phyloP scores from a whole-genome alignment of 2,888 invertebrate species.

The Sarcophaga variegata region DNA sequence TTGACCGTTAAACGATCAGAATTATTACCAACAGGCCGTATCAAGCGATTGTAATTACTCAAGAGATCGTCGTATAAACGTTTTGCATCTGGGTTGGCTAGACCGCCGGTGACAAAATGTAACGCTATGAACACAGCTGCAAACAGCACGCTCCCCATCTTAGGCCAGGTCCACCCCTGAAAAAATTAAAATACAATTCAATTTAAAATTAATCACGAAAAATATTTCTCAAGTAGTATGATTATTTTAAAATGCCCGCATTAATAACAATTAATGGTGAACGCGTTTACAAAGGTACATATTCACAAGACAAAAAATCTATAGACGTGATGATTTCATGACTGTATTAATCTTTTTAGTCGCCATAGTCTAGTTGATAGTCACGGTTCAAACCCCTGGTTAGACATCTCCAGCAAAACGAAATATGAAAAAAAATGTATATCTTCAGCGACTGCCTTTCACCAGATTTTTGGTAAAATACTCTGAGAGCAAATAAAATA shows the following conservation, averaged over 20 bases:
- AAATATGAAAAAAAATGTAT: too few relatives aligned
- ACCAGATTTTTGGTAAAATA: too few relatives aligned
- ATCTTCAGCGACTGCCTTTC: too few relatives aligned
- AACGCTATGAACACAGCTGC: constrained; percentile 89
- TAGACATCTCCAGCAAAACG: too few relatives aligned
- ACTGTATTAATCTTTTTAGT: too few relatives aligned
- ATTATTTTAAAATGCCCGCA: background rate
- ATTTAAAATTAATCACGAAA: background rate
- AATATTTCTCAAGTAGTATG: background rate
- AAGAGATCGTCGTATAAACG: constrained; percentile 97
- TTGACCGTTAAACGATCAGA: constrained; percentile 96
- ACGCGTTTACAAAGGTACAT: too few relatives aligned
- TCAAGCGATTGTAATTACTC: constrained; percentile 96
- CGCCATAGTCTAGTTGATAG: too few relatives aligned
- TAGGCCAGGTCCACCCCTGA: constrained; percentile 92
- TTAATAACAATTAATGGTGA: too few relatives aligned
- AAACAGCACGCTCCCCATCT: constrained; percentile 90
- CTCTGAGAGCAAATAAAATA: too few relatives aligned
- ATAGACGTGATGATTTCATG: too few relatives aligned
- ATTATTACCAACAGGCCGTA: constrained; percentile 96
- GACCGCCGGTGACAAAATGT: constrained; percentile 89
- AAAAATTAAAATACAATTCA: constrained; percentile 75
- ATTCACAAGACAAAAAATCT: too few relatives aligned
- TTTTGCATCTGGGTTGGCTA: constrained; percentile 95
- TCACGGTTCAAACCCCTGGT: too few relatives aligned